Percentiles rank a stretch among this genome's conserved stretches.
phyloP scores from a whole-genome alignment of 2,888 invertebrate species.

The Aproaerema taeniolella region DNA sequence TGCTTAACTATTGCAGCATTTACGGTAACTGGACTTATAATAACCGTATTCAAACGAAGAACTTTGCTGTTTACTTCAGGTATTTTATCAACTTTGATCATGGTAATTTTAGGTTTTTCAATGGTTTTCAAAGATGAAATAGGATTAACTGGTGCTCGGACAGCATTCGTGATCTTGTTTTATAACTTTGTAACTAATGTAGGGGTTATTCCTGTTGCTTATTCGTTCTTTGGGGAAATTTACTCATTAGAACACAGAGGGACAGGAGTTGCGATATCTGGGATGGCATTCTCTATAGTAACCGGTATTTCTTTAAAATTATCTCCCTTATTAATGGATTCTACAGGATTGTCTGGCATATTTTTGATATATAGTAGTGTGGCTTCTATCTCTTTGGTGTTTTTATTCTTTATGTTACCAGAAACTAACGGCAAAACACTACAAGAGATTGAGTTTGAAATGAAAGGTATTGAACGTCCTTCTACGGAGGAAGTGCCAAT shows the following conservation, averaged over 20 bases:
- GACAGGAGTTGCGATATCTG: background rate
- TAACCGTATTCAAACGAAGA: constrained; percentile 25
- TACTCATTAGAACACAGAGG: background rate
- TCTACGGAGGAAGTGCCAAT: no score
- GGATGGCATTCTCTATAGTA: background rate
- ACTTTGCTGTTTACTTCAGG: constrained; percentile 4
- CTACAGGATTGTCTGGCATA: background rate
- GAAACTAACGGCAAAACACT: constrained; percentile 42
- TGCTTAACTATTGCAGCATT: constrained; percentile 21
- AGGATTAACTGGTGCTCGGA: no score
- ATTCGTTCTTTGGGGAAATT: background rate
- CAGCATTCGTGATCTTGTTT: constrained; percentile 16
- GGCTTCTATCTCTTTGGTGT: background rate
- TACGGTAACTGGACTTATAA: background rate
- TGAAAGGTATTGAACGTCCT: no score
- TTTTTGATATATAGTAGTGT: background rate
- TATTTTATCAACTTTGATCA: constrained; percentile 16
- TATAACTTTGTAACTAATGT: background rate
- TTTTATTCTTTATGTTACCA: constrained; percentile 14
- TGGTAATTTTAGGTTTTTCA: constrained; percentile 27
- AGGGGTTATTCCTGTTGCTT: background rate
- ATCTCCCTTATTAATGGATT: background rate
- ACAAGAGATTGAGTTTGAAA: constrained; percentile 37
- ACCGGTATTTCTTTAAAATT: background rate
- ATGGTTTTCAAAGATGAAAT: constrained; percentile 17